Evolutionary conservation across 1,140 invertebrate genomes (phyloP).

Genomic region (Gonioctena quinquepunctata): DNA sequence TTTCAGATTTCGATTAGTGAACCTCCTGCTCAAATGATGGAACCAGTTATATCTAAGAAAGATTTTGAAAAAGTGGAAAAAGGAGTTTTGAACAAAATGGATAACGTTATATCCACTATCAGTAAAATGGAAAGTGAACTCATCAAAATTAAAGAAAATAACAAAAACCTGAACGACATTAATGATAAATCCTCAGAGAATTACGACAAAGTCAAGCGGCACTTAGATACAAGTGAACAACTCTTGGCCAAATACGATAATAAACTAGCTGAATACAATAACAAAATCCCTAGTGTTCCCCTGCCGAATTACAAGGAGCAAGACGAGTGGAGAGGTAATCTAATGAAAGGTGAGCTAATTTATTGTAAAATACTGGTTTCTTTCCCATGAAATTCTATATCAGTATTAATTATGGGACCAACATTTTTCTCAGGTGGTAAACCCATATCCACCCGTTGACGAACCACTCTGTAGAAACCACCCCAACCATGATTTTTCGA

Average conservation of each 20-base stretch:
- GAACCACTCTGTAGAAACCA: no score
- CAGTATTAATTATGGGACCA: no score
- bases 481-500: no score
- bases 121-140: conserved; percentile 60
- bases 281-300: conserved; percentile 49
- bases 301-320: conserved; percentile 46
- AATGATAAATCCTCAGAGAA: conserved; percentile 45
- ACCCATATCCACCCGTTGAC: no score
- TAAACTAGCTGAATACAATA: conserved; percentile 61
- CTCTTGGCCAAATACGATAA: conserved; percentile 61
- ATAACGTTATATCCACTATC: conserved; percentile 60
- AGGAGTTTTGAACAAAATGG: conserved; percentile 62
- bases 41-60: conserved; percentile 44
- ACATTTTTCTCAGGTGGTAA: no score
- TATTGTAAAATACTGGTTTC: no score
- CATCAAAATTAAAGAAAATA: conserved; percentile 50
- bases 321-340: conserved; percentile 58
- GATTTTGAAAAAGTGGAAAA: conserved; percentile 59
- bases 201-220: conserved; percentile 47
- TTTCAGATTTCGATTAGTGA: conserved; percentile 23
- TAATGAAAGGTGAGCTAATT: conserved; percentile 43
- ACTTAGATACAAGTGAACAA: conserved; percentile 55
- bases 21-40: conserved; percentile 34
- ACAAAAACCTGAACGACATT: conserved; percentile 46
- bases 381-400: no score